Percentiles rank a stretch among this genome's conserved stretches.
phyloP scores from a whole-genome alignment of 2,113 vertebrate genomes.

The Melanocharis versteri region DNA sequence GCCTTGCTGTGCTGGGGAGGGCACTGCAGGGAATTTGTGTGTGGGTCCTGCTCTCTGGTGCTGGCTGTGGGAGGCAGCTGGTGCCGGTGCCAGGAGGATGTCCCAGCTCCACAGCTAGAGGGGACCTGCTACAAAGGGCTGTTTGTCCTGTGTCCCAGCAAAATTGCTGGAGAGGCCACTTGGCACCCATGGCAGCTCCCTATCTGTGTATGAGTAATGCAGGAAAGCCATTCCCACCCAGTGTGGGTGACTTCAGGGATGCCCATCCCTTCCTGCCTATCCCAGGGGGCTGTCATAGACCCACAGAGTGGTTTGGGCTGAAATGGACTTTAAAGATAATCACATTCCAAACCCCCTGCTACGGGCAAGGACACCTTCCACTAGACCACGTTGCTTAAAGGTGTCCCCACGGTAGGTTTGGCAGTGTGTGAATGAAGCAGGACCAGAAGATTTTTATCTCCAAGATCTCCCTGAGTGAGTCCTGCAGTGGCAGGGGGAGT shows the following conservation, averaged over 20 bases:
- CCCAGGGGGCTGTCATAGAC: background rate
- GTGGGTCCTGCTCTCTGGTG: background rate
- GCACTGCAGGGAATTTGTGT: background rate
- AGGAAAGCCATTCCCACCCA: background rate
- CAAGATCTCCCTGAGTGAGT: background rate
- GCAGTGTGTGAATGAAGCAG: background rate
- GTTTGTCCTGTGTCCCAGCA: background rate
- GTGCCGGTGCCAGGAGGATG: background rate
- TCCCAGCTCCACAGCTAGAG: rapidly evolving
- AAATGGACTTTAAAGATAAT: background rate
- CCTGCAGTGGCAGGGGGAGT: background rate
- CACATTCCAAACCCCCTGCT: background rate
- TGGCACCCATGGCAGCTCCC: background rate
- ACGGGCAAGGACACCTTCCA: background rate
- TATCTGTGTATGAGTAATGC: rapidly evolving
- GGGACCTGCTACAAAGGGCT: background rate
- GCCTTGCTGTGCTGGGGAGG: background rate
- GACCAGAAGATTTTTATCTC: background rate
- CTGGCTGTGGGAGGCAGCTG: background rate
- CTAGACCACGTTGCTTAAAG: background rate
- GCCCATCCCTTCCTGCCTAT: background rate
- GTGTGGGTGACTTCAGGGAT: background rate
- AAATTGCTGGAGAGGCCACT: background rate
- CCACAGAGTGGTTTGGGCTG: background rate
- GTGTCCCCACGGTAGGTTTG: background rate